Conservation (phyloP, 2,888 invertebrate species). For the Margaritifera margaritifera region DNA sequence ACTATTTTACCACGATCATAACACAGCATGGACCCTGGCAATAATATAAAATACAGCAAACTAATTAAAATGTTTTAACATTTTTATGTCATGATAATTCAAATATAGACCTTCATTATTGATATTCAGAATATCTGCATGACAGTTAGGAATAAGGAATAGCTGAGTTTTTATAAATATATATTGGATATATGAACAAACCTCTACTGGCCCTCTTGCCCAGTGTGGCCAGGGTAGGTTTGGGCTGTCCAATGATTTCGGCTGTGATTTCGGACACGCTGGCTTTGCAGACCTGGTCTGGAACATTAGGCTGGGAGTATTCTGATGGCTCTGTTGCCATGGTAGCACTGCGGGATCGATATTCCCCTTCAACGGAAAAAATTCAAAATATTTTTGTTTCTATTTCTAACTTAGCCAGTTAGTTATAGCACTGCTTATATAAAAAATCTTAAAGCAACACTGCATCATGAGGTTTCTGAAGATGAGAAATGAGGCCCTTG, state of each 20-base stretch:
- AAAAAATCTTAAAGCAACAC: too few relatives aligned
- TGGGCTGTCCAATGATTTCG: conserved; percentile 58
- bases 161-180: background rate
- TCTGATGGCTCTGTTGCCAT: conserved; percentile 63
- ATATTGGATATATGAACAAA: conserved; percentile 13
- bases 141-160: background rate
- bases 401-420: too few relatives aligned
- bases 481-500: too few relatives aligned
- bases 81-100: too few relatives aligned
- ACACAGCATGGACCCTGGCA: too few relatives aligned
- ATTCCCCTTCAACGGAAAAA: conserved; percentile 44
- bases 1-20: too few relatives aligned
- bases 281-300: conserved; percentile 41
- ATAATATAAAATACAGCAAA: too few relatives aligned
- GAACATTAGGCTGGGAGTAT: conserved; percentile 47
- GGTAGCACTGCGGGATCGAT: conserved; percentile 63
- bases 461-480: too few relatives aligned
- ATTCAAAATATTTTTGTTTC: too few relatives aligned
- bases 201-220: conserved; percentile 60
- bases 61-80: too few relatives aligned
- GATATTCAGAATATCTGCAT: background rate
- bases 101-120: background rate
- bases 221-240: conserved; percentile 52
- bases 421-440: background rate
- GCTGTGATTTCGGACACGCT: conserved; percentile 59